Evolutionary conservation across 2,797 vertebrate genomes (phyloP).

Genomic region (Neopelma chrysocephalum): DNA sequence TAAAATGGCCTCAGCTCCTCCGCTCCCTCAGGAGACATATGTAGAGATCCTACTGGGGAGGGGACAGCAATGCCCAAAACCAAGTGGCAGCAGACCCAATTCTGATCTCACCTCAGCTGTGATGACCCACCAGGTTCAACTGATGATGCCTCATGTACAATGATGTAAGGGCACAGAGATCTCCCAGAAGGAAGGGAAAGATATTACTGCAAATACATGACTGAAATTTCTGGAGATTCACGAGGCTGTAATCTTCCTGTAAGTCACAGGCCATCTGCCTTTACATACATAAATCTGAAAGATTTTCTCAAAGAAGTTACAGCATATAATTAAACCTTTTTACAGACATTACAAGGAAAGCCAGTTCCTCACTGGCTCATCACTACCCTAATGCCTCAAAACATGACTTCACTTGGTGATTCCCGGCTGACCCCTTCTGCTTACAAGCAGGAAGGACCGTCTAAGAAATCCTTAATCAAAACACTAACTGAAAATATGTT

Average conservation of each 20-base stretch:
- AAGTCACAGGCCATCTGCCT: background rate
- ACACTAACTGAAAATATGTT: background rate
- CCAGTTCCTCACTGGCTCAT: background rate
- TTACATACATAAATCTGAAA: background rate
- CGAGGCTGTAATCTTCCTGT: background rate
- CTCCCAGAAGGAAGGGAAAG: background rate
- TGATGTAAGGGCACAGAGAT: background rate
- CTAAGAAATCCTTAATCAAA: background rate
- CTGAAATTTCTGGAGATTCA: background rate
- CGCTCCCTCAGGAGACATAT: background rate
- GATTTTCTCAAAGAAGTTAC: background rate
- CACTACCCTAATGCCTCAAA: background rate
- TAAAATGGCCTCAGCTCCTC: background rate
- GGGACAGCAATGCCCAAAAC: background rate
- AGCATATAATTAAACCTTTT: background rate
- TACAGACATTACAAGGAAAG: background rate
- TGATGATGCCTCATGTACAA: fast-evolving
- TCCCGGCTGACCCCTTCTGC: background rate
- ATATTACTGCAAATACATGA: background rate
- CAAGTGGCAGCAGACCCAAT: background rate
- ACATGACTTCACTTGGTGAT: fast-evolving
- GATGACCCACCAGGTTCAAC: background rate
- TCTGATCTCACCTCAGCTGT: background rate
- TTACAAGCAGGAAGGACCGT: background rate
- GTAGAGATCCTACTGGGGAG: background rate